Percentiles rank a stretch among this genome's conserved stretches.
phyloP scores from a whole-genome alignment of 2,888 invertebrate species.

The Phortica okadai region DNA sequence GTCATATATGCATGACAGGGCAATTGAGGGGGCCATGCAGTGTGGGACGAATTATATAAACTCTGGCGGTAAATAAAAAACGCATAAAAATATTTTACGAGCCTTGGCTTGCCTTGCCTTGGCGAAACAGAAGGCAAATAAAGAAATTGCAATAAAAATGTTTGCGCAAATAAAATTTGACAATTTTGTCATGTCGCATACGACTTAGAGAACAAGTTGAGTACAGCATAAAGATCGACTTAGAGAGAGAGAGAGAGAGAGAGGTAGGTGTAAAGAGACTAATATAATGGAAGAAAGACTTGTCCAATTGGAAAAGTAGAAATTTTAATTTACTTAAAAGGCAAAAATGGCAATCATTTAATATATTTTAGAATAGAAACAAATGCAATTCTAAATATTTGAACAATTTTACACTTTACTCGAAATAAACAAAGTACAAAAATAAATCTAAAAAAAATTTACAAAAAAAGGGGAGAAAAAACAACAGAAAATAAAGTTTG shows the following conservation, averaged over 20 bases:
- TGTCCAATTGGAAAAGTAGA: background rate
- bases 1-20: conserved; percentile 61
- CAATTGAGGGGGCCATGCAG: conserved; percentile 4
- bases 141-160: conserved; percentile 62
- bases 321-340: conserved; percentile 68
- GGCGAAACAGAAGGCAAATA: conserved; percentile 1
- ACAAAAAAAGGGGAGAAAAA: background rate
- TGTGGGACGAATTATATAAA: conserved; percentile 16
- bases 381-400: background rate
- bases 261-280: background rate
- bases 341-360: conserved; percentile 56
- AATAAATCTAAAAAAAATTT: background rate
- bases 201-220: background rate
- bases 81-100: conserved; percentile 68
- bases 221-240: background rate
- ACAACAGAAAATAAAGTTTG: background rate
- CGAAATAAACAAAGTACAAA: background rate
- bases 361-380: background rate
- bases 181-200: conserved; percentile 62
- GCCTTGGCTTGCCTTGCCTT: conserved; percentile 24
- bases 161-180: conserved; percentile 62
- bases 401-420: background rate
- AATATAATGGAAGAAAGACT: conserved; percentile 5
- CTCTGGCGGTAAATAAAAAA: conserved; percentile 63
- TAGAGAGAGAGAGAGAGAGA: background rate